Evolutionary conservation across 2,888 invertebrate species (phyloP).

Genomic region (Sminthurides aquaticus): DNA sequence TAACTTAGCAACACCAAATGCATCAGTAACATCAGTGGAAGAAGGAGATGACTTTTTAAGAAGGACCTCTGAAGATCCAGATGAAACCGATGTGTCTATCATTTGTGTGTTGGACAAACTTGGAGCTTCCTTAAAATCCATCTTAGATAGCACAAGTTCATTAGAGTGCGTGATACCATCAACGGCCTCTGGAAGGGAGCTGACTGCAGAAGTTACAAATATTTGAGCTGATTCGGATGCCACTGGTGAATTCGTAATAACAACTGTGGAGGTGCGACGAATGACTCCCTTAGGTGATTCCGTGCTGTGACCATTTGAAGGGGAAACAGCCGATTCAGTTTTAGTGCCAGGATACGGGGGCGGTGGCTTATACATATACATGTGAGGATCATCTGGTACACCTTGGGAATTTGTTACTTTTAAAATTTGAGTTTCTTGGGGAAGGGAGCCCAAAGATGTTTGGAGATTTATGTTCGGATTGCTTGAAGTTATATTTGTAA

Average conservation of each 20-base stretch:
- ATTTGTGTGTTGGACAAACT: not conserved
- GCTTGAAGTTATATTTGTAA: not conserved
- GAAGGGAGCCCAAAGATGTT: conserved; percentile 29
- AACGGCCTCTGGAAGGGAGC: not conserved
- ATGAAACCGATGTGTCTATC: not conserved
- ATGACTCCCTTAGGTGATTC: not conserved
- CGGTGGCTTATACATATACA: conserved; percentile 71
- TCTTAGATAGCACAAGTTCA: not conserved
- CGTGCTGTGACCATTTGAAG: not conserved
- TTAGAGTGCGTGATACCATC: not conserved
- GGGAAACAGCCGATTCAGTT: not conserved
- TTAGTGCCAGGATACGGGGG: conserved; percentile 75
- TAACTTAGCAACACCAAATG: too few species aligned
- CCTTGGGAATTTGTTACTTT: not conserved
- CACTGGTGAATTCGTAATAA: not conserved
- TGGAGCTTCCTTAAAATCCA: not conserved
- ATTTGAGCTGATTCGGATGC: conserved; percentile 1
- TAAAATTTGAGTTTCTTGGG: conserved; percentile 3
- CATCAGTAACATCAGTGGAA: too few species aligned
- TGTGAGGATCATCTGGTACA: conserved; percentile 52
- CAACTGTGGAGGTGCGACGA: not conserved
- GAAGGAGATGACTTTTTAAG: too few species aligned
- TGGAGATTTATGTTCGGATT: conserved; percentile 1
- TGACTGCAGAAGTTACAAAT: not conserved
- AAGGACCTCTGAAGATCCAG: not conserved